Conservation (phyloP, 2,888 invertebrate genomes). For the Glyphotaelius pellucidus region DNA sequence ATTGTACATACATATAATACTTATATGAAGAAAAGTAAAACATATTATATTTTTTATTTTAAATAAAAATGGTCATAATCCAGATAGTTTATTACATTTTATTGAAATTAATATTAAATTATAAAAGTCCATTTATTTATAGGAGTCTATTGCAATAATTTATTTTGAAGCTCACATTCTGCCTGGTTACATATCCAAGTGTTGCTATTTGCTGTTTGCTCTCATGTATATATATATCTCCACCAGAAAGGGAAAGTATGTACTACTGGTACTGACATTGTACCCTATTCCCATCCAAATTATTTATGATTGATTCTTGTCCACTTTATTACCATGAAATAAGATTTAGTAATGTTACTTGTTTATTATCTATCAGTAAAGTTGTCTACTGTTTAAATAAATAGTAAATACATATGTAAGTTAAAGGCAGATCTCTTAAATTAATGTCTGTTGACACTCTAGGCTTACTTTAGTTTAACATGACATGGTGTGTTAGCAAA, state of each 20-base stretch:
- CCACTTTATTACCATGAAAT: conserved; percentile 26
- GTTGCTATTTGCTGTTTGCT: conserved; percentile 28
- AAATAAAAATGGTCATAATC: conserved; percentile 55
- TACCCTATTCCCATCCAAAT: conserved; percentile 19
- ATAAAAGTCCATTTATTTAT: conserved; percentile 56
- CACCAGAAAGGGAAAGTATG: background rate
- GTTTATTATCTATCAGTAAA: conserved; percentile 48
- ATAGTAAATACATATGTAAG: conserved; percentile 48
- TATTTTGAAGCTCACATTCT: conserved; percentile 46
- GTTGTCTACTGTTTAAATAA: conserved; percentile 54
- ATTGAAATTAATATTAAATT: conserved; percentile 56
- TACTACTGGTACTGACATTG: background rate
- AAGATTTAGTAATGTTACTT: conserved; percentile 41
- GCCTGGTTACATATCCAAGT: conserved; percentile 52
- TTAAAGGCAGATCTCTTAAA: conserved; percentile 78
- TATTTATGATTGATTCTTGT: conserved; percentile 15
- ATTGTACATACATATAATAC: conserved; percentile 64
- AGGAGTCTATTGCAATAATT: conserved; percentile 58
- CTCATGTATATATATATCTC: background rate
- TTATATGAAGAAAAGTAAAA: conserved; percentile 63
- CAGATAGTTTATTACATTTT: conserved; percentile 55
- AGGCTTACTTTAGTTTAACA: conserved; percentile 62
- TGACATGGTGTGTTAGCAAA: conserved; percentile 58
- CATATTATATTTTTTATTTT: conserved; percentile 61
- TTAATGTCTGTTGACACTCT: conserved; percentile 67